Evolutionary conservation across 1,140 invertebrate species (phyloP).

Genomic region (Telenomus remus): DNA sequence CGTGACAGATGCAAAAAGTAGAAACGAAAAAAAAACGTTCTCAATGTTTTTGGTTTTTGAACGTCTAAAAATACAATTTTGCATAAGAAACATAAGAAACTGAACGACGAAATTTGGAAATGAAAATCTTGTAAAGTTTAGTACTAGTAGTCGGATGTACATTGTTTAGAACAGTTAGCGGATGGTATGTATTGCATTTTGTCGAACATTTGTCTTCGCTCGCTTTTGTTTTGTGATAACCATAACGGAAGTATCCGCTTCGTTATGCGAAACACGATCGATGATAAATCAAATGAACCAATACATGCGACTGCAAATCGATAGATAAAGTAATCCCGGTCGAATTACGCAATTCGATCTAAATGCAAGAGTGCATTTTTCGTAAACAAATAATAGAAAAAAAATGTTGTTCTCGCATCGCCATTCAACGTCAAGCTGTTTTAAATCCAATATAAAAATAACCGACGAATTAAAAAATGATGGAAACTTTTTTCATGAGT

Average conservation of each 20-base stretch:
- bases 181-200: slow-evolving; percentile 8
- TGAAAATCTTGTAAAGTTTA: not conserved
- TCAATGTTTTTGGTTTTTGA: too few relatives aligned
- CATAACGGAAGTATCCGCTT: slow-evolving; percentile 40
- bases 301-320: slow-evolving; percentile 21
- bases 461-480: too few relatives aligned
- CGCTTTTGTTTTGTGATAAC: slow-evolving; percentile 27
- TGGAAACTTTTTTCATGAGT: too few relatives aligned
- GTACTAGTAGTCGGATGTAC: not conserved
- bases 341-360: slow-evolving; percentile 36
- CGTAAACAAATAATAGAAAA: too few relatives aligned
- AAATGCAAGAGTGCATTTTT: too few relatives aligned
- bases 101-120: too few relatives aligned
- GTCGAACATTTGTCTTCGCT: slow-evolving; percentile 28
- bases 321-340: slow-evolving; percentile 31
- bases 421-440: too few relatives aligned
- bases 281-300: slow-evolving; percentile 34
- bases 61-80: too few relatives aligned
- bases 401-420: too few relatives aligned
- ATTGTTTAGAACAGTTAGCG: slow-evolving; percentile 20
- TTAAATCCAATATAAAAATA: too few relatives aligned
- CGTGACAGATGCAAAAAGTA: slow-evolving; percentile 2
- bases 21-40: too few relatives aligned
- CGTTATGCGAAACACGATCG: slow-evolving; percentile 30
- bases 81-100: too few relatives aligned